Base-by-base conservation (phyloP, 2,888 invertebrate species). In the Drosophila infuscata region DNA sequence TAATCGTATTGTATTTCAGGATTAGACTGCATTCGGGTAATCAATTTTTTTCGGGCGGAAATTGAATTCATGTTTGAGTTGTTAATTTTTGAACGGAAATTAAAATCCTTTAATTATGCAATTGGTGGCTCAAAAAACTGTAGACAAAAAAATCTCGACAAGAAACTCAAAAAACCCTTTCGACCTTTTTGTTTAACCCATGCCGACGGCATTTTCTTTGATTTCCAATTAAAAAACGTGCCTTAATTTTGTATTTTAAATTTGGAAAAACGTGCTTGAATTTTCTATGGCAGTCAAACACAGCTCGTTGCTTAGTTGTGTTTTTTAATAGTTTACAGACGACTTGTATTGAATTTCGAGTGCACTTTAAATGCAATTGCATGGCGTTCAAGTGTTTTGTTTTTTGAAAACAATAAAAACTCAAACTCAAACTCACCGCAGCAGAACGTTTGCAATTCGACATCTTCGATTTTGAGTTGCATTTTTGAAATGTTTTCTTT, bases 361-460 rank as follows among this genome's bases (percentile, higher is more conserved):
- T 62, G 74, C 76, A 79, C 76, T 76, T 79, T 46, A 69, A 57
- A 38, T 43, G 53, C 32, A 41, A 36, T 59, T 58, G 61, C 57
- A 41, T 25, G 36, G 29, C 15, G 36, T 61, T n/a, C 30, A 63
- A 68, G 56, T 68, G 67, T 48, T 67, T 54, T 56, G 41, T 41
- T 49, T 43, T 29, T 53, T 43, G 36, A 11, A 51, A 30, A 11
- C 30, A n/a, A n/a, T 29, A 3, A 29, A 29, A 5, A 12, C 36
- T 9, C 12, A 29, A 5, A 12, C 36, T 9, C 12, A 20, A 56
- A 91, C 92, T 92, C 79, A 92, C 92, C 93, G 85, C 92, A 92
- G 72, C 92, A 92, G 81, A 92, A 92, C 46, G 91, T 91, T 81
- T 92, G 92, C 90, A 92, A 82, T 87, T 92, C 93, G 63, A 91